Base-by-base conservation (phyloP, 2,797 vertebrate species). In the Muscicapa striata region DNA sequence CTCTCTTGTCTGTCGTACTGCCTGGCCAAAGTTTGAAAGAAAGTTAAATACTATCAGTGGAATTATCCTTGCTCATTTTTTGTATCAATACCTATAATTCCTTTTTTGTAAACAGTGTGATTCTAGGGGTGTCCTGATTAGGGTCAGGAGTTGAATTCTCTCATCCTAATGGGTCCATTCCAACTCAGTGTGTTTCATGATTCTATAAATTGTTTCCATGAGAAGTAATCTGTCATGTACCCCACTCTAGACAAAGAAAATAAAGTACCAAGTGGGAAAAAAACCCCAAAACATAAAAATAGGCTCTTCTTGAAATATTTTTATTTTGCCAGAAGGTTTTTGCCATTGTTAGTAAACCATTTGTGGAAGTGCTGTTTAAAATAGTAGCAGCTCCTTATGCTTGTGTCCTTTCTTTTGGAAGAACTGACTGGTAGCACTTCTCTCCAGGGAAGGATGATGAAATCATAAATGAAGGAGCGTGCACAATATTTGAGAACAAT, bases 291-390 rank as follows among this genome's bases (percentile, higher is more conserved):
- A 7, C 21, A 46, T 36, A 46, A 54, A 75, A 57, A 17, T 13
- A 22, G 10, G 13, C 41, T 80, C 75, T 79, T 73, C 12, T 30
- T 51, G 23, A 84, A 87, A 19, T 80, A 29, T 38, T 72, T 86
- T 84, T 67, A 34, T 94, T 95, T 94, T 93, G 19, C 90, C 24
- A 48, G 10, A 52, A 80, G 41, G 27, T 32, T 90, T 95, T 68
- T 96, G 17, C 66, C 48, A 79, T 70, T 49, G 55, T 57, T 83
- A 85, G 75, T 72, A 90, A 97, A 67, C 29, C 18, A 6, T 78
- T 94, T 68, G 59, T 40, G 84, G 72, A 97, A 92, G 52, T 73
- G 67, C 7, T 54, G 69, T 94, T 96, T 96, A 58, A 86, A 36
- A 96, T 87, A 87, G 75, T 70, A 94, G 55, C 57, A 89, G 32